phyloP scores from a whole-genome alignment of 2,888 invertebrate species.

The Hypomecis atomaria region DNA sequence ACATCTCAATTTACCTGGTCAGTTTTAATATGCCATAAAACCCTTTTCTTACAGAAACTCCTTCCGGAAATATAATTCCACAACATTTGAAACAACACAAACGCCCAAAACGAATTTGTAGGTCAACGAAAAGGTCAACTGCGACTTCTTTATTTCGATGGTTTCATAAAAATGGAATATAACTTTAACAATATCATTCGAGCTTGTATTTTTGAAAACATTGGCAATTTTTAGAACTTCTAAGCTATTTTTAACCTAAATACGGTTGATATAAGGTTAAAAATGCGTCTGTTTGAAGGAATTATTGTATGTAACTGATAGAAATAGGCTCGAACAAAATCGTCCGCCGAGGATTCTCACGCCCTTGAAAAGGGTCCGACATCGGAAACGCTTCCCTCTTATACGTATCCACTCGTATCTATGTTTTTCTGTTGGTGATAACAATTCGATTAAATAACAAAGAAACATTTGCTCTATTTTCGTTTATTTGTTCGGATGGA shows the following conservation, averaged over 20 bases:
- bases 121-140: slow-evolving; percentile 46
- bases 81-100: slow-evolving; percentile 38
- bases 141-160: slow-evolving; percentile 42
- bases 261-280: not conserved
- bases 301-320: slow-evolving; percentile 39
- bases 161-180: slow-evolving; percentile 48
- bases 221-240: slow-evolving; percentile 30
- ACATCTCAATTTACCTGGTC: too few relatives aligned
- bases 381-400: slow-evolving; percentile 52
- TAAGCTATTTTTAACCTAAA: slow-evolving; percentile 34
- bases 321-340: slow-evolving; percentile 44
- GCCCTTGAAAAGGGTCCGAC: slow-evolving; percentile 61
- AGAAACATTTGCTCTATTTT: slow-evolving; percentile 38
- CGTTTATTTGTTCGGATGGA: slow-evolving; percentile 29
- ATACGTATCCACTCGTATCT: slow-evolving; percentile 46
- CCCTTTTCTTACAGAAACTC: slow-evolving; percentile 2
- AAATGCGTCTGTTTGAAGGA: slow-evolving; percentile 11
- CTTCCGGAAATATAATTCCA: slow-evolving; percentile 16
- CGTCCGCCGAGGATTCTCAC: slow-evolving; percentile 52
- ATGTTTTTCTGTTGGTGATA: slow-evolving; percentile 41
- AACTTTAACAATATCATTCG: slow-evolving; percentile 48
- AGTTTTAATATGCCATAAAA: not conserved
- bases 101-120: slow-evolving; percentile 44
- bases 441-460: slow-evolving; percentile 47
- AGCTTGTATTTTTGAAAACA: slow-evolving; percentile 44